Base-by-base conservation (phyloP, 2,113 vertebrate species). In the Chaetorhynchus papuensis region DNA sequence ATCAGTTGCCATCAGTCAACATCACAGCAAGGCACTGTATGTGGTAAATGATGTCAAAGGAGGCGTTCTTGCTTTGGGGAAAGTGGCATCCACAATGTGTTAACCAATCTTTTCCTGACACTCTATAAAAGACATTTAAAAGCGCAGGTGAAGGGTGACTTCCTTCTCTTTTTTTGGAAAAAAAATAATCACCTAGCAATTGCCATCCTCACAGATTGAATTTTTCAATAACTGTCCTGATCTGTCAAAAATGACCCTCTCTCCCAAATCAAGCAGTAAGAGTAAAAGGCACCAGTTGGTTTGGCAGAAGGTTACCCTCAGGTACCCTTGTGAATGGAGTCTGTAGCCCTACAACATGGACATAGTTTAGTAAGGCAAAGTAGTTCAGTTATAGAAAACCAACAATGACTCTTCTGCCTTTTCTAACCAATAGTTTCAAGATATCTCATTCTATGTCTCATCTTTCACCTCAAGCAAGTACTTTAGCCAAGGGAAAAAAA, bases 131-230 rank as follows among this genome's bases (percentile, higher is more conserved):
- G 76, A 11, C 50, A 66, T 54, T n/a, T 26, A 28, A 30, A 85
- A 74, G 30, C 17, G 15, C 54, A 57, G 28, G 26, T 72, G 28
- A 56, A 83, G 14, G 33, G 15, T 61, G 26, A 39, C 52, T 57
- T 76, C 14, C 19, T 82, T 84, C 22, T 60, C 30, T 44, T 44
- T 65, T n/a, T 26, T 7, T 11, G 11, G 1, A 5, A 12, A 37
- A 41, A 35, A 37, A 64, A 74, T 1, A 17, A n/a, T 26, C 74
- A 49, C 37, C 30, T 60, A 39, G 15, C 0, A 0, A 44, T 61
- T 87, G 21, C 24, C 39, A 54, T 59, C 39, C 42, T 94, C 16
- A 30, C 5, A 47, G 63, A 41, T 0, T 22, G 27, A 69, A 69
- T 35, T 50, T 72, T 78, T 87, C 35, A 8, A 4, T 56, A 66